A percentile compares a stretch with the other conserved stretches of the same genome.
These are phyloP conservation scores for Megaceryle alcyon DNA, from an alignment of 2,797 vertebrate species.

Conservation along the genomic window DNA sequence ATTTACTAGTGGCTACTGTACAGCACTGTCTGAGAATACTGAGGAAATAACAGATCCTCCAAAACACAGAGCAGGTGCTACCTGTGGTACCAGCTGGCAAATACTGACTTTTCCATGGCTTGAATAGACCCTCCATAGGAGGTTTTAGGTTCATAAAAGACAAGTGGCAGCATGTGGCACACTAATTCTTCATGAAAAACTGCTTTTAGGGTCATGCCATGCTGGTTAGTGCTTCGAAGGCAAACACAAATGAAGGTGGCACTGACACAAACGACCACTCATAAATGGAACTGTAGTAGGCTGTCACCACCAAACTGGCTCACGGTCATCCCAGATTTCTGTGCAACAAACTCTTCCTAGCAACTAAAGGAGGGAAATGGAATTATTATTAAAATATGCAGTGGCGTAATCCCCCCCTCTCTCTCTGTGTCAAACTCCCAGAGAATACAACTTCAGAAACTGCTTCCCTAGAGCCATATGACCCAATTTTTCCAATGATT, in stretches of 20 bases:
- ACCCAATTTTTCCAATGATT: conserved; percentile 64
- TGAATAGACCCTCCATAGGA: neutral
- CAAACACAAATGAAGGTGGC: neutral
- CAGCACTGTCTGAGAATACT: neutral
- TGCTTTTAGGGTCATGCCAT: neutral
- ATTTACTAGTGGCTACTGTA: neutral
- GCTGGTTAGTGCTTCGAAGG: neutral
- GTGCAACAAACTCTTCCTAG: conserved; percentile 15
- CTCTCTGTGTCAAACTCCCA: conserved; percentile 39
- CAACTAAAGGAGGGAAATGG: neutral
- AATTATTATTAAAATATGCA: conserved; percentile 47
- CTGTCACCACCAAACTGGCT: neutral
- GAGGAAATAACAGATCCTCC: neutral
- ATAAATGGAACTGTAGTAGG: neutral
- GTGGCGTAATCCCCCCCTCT: conserved; percentile 34
- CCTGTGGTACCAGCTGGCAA: neutral
- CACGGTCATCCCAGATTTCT: neutral
- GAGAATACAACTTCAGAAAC: conserved; percentile 54
- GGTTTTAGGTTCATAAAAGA: neutral
- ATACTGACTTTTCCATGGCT: neutral
- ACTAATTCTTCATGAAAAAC: neutral
- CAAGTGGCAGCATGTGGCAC: neutral
- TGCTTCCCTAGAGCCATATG: conserved; percentile 41
- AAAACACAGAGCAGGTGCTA: neutral
- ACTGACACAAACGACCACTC: neutral